phyloP scores from a whole-genome alignment of 2,888 invertebrate species.

The Petrolisthes cinctipes region DNA sequence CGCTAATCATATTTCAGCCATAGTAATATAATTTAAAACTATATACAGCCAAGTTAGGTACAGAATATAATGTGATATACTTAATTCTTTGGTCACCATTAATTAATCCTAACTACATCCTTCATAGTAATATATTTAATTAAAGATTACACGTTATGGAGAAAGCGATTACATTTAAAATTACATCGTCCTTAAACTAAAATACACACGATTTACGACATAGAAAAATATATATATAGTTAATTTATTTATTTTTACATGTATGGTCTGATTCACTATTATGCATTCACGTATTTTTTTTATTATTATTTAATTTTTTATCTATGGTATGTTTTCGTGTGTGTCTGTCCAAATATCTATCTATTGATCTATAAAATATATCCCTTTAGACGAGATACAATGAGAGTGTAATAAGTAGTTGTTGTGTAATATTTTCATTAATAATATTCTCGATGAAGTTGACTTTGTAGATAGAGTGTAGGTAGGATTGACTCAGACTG shows the following conservation, averaged over 20 bases:
- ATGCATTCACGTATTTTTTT: neutral
- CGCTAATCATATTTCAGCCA: too few species aligned
- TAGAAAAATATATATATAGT: neutral
- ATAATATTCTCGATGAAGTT: neutral
- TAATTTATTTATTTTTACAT: neutral
- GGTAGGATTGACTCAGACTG: neutral
- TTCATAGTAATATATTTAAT: too few species aligned
- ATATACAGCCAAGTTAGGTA: too few species aligned
- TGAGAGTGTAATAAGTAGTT: neutral
- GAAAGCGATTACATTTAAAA: too few species aligned
- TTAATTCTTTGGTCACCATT: too few species aligned
- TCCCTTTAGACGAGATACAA: neutral
- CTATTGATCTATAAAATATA: neutral
- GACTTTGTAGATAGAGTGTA: neutral
- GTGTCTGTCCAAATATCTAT: neutral
- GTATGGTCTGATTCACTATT: too few species aligned
- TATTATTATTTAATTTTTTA: neutral
- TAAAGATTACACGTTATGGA: too few species aligned
- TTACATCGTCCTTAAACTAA: neutral
- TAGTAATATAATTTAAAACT: too few species aligned
- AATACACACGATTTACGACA: neutral
- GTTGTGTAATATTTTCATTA: neutral
- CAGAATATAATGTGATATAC: too few species aligned
- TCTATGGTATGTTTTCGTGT: neutral
- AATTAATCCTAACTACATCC: too few species aligned